These are phyloP conservation scores for Notoglanidium macrostoma DNA, from an alignment of 2,797 vertebrate species.

Conservation along the genomic window DNA sequence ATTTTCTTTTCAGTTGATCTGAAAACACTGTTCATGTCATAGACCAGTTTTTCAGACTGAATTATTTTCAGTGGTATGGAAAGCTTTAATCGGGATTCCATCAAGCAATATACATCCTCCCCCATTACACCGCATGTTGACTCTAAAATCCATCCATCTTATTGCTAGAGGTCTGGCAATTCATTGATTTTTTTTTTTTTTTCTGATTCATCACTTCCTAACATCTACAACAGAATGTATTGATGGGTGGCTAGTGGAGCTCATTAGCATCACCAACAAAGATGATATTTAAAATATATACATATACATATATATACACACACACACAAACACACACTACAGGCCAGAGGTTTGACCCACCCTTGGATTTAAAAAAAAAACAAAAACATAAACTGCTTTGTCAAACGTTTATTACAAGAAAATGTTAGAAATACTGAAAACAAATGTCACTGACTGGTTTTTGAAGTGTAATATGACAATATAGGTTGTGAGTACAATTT, in stretches of 20 bases:
- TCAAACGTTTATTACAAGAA: no score
- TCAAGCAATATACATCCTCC: background rate
- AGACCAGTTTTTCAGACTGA: background rate
- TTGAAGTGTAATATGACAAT: no score
- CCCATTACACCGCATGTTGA: background rate
- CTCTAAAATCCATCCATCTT: slow-evolving; percentile 3
- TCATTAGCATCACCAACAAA: slow-evolving; percentile 11
- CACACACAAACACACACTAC: no score
- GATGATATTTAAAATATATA: background rate
- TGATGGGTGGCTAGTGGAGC: background rate
- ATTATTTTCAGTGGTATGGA: background rate
- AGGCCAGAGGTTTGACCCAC: no score
- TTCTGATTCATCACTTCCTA: background rate
- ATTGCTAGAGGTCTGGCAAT: background rate
- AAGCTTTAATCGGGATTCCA: slow-evolving; percentile 5
- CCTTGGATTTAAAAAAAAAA: no score
- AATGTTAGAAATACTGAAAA: no score
- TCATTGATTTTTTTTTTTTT: background rate
- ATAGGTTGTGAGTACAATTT: no score
- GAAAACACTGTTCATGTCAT: background rate
- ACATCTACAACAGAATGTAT: background rate
- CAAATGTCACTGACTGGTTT: no score
- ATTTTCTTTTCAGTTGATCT: background rate
- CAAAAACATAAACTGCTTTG: no score
- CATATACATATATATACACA: no score